A percentile compares a stretch with the other conserved stretches of the same genome.
phyloP scores from a whole-genome alignment of 92 coral and sea anemone genomes.

The Palythoa grandis region DNA sequence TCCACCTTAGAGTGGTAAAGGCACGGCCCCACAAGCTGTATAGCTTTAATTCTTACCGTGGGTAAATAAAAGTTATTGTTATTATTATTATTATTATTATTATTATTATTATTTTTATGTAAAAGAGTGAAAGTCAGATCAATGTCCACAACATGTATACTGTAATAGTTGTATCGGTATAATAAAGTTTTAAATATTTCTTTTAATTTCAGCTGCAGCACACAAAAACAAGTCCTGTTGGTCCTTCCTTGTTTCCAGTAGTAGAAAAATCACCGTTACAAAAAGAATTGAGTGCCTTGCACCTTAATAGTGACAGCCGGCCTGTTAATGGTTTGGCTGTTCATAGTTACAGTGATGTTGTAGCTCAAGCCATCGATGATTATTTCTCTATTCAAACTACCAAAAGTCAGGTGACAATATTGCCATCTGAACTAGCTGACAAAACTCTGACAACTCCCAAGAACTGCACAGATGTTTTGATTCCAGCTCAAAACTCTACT shows the following conservation, averaged over 20 bases:
- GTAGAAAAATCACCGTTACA: neutral
- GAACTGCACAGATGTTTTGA: neutral
- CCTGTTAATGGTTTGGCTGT: neutral
- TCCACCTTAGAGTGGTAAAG: too few relatives aligned
- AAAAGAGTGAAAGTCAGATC: neutral
- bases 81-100: too few relatives aligned
- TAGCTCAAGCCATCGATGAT: neutral
- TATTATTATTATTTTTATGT: too few relatives aligned
- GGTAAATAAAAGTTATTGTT: too few relatives aligned
- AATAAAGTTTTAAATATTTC: neutral
- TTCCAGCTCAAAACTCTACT: neutral
- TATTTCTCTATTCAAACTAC: neutral
- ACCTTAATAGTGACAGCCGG: neutral
- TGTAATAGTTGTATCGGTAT: neutral
- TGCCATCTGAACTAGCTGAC: neutral
- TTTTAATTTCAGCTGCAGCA: neutral
- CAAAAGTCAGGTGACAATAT: neutral
- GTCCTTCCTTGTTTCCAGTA: neutral
- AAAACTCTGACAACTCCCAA: neutral
- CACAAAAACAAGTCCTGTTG: neutral
- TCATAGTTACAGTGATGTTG: neutral
- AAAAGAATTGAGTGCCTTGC: neutral
- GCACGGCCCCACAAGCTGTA: too few relatives aligned
- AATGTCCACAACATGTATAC: neutral
- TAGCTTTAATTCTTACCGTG: too few relatives aligned